These are phyloP conservation scores for Alloplasta piceator DNA, from an alignment of 2,888 invertebrate species.

Conservation along the genomic window DNA sequence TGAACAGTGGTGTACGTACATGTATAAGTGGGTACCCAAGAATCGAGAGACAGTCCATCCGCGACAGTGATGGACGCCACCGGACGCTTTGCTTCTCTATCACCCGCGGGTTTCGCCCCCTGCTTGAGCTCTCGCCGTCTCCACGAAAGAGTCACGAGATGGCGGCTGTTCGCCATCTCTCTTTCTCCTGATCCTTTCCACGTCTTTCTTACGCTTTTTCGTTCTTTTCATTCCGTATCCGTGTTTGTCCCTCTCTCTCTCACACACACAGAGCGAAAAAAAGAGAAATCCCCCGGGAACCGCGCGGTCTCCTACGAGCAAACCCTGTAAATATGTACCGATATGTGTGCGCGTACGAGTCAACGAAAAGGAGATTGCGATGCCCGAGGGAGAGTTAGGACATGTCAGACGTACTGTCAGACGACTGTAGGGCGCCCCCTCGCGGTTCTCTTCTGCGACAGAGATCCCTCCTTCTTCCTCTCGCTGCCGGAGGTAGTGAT, in stretches of 20 bases:
- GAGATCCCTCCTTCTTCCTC: conserved; percentile 10
- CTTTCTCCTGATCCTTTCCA: conserved; percentile 20
- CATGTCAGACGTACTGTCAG: conserved; percentile 81
- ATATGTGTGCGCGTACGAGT: conserved; percentile 55
- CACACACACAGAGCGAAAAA: conserved; percentile 4
- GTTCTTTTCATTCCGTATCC: neutral
- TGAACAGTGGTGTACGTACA: too few species aligned
- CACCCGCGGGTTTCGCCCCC: conserved; percentile 68
- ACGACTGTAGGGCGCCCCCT: conserved; percentile 72
- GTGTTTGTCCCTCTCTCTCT: neutral
- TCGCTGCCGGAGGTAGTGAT: conserved; percentile 74
- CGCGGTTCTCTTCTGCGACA: conserved; percentile 52
- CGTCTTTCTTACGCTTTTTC: conserved; percentile 23
- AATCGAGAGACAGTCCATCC: conserved; percentile 46
- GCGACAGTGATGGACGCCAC: conserved; percentile 80
- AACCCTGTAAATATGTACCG: conserved; percentile 4
- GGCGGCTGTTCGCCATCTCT: conserved; percentile 43
- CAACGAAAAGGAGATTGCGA: conserved; percentile 63
- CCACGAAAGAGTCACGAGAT: conserved; percentile 35
- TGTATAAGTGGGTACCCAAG: conserved; percentile 33
- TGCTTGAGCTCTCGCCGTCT: conserved; percentile 15
- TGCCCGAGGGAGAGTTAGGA: conserved; percentile 76
- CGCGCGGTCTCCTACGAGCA: conserved; percentile 24
- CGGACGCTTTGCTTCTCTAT: conserved; percentile 80
- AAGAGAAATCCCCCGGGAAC: conserved; percentile 42